Base-by-base conservation (phyloP, 2,797 vertebrate species). In the Darevskia mixta region DNA sequence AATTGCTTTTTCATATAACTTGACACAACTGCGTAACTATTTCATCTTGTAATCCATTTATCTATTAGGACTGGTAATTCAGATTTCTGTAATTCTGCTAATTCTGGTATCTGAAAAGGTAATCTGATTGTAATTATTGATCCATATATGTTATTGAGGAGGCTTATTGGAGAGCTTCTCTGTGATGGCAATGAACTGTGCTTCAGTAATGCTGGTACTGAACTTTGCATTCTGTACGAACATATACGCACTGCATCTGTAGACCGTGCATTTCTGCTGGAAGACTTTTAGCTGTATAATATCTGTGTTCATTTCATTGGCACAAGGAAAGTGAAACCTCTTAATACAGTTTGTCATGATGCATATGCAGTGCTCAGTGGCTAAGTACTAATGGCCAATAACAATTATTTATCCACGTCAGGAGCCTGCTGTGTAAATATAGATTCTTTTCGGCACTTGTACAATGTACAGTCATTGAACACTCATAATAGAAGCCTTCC, bases 321-420 rank as follows among this genome's bases (percentile, higher is more conserved):
- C 58, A 41, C 0, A 4, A 86, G 88, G 38, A 86, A 91, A 91
- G 73, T 41, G 94, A 79, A 89, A 75, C 38, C 41, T 82, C 89
- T 90, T 93, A 88, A 94, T 91, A 86, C 41, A 87, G 82, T 90
- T 93, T 94, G 84, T 25, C 90, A 75, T 71, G 78, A 92, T 58
- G 87, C 29, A 79, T 86, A 95, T 89, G 87, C 86, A 90, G 88
- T 83, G 75, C 75, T 91, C 23, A 92, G 84, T 87, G 79, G 78
- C 73, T 83, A 85, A 41, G 17, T 79, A 71, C 20, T 88, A 92
- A 90, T 29, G 89, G 89, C 86, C 88, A 73, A 83, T 92, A 90
- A 93, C 91, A 90, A 69, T 85, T 92, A 91, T 93, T 95, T 94
- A 91, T 83, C 76, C 86, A 35, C 91, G 94, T 94, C 89, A 86